Base-by-base conservation (phyloP, 2,797 vertebrate genomes). In the Oreochromis mossambicus region DNA sequence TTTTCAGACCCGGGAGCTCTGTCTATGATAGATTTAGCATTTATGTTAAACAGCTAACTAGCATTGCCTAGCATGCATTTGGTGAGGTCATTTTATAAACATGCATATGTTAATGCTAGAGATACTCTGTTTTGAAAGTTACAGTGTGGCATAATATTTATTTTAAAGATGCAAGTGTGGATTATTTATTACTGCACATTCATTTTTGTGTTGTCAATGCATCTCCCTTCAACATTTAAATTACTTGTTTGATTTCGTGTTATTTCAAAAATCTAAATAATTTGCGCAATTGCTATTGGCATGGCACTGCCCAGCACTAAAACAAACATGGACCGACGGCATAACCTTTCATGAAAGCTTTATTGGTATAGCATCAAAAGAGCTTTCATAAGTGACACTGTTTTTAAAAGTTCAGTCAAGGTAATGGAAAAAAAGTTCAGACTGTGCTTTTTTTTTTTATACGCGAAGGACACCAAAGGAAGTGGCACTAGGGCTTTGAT, bases 281-380 rank as follows among this genome's bases (percentile, higher is more conserved):
- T 70, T 46, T 43, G 6, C 2, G 0, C 21, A 66, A 26, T 70
- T 70, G 2, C 41, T 46, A 0, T 11, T 70, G 41, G 21, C 24
- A 46, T 11, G 8, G 13, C 38, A 14, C 38, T 46, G 13, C 21
- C 13, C 41, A 70, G 41, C 66, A 26, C n/a, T 9, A 68, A 68
- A 15, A 41, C 1, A 2, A 43, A 24, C 5, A 14, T 1, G 8
- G 63, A 24, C n/a, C 0, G 5, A 17, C 5, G 1, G 66, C 66
- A 26, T 26, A 12, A 13, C n/a, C 6, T 13, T 54, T 24, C 3
- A 5, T 17, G n/a, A 70, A 70, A 46, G 14, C 66, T 43, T 70
- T 68, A 24, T 68, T 41, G 41, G 36, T 70, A 11, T 46, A 26
- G 8, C 66, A 70, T 26, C 14, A 46, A 26, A 24, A 26, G 5